Base-by-base conservation (phyloP, 92 coral and sea anemone species). In the Palythoa grandiflora region DNA sequence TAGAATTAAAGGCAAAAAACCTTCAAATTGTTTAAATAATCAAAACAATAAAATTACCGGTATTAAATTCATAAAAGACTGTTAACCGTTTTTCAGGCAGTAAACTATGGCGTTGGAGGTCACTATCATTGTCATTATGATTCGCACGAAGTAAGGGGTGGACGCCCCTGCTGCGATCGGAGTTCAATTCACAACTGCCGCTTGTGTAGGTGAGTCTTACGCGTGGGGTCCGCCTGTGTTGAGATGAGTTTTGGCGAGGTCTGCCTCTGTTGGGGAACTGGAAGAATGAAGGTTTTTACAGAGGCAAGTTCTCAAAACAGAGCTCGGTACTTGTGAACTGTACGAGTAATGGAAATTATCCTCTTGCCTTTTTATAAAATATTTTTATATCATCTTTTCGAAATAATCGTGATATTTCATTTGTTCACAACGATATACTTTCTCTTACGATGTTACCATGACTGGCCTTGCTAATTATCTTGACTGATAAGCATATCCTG, bases 61-160 rank as follows among this genome's bases (percentile, higher is more conserved):
- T n/a, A 28, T 28, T 28, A 28, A 59, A 10, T 15, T 80, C 38
- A 35, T 59, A 9, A 77, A 52, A 59, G 17, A 44, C 0, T 13
- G 3, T 59, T 11, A 11, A 59, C 19, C 5, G 53, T 36, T 0
- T 79, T 39, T 40, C 77, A 96, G 98, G 98, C 92, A 1, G 97
- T 96, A 28, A 91, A 88, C 72, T 96, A 96, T 83, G 93, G 91
- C 21, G 89, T 88, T 0, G 93, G 94, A 20, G 98, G 98, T 6
- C 98, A 96, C 59, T 96, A 96, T 52, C 98, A 96, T 79, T 90
- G 98, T 47, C 98, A 96, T 74, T 96, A 94, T 76, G 98, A 96
- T 71, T 94, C 98, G 0, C 98, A 96, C 70, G 71, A 89, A 36
- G 84, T 76, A 36, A 79, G 78, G 57, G 91, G 88, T 71, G 91